phyloP scores from a whole-genome alignment of 2,797 vertebrate genomes.

The Antennarius maculatus region DNA sequence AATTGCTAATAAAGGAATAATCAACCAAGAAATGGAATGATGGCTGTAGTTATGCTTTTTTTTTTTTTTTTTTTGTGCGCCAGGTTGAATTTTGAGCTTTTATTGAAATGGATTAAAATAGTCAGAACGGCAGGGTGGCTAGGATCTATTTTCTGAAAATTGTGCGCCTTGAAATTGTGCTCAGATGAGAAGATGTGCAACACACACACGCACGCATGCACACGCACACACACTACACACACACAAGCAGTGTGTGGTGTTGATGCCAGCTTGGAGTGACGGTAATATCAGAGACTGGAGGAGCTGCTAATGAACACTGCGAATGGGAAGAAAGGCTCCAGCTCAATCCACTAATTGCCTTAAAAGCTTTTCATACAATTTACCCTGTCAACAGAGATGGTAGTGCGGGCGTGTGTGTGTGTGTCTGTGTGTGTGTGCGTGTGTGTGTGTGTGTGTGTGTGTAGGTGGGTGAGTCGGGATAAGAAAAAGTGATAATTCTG shows the following conservation, averaged over 20 bases:
- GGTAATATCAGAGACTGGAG: slow-evolving; percentile 82
- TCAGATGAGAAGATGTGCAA: slow-evolving; percentile 57
- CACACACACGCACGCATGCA: slow-evolving; percentile 45
- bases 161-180: slow-evolving; percentile 68
- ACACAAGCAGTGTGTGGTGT: slow-evolving; percentile 66
- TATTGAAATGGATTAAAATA: slow-evolving; percentile 74
- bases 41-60: slow-evolving; percentile 42
- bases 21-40: slow-evolving; percentile 52
- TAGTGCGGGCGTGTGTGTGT: slow-evolving; percentile 38
- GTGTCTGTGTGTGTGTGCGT: slow-evolving; percentile 27
- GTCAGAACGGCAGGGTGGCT: slow-evolving; percentile 50
- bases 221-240: slow-evolving; percentile 2
- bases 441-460: slow-evolving; percentile 30
- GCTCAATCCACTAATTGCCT: slow-evolving; percentile 85
- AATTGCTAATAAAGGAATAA: slow-evolving; percentile 61
- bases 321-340: slow-evolving; percentile 82
- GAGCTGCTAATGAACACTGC: slow-evolving; percentile 84
- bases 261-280: slow-evolving; percentile 79
- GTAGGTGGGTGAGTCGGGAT: slow-evolving; percentile 55
- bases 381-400: slow-evolving; percentile 81
- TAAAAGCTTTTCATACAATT: slow-evolving; percentile 86
- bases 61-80: slow-evolving; percentile 47
- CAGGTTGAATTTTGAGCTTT: slow-evolving; percentile 54
- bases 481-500: slow-evolving; percentile 72
- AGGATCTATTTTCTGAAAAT: slow-evolving; percentile 72